Base-by-base conservation (phyloP, 2,797 vertebrate genomes). In the Parauchenoglanis ngamensis region DNA sequence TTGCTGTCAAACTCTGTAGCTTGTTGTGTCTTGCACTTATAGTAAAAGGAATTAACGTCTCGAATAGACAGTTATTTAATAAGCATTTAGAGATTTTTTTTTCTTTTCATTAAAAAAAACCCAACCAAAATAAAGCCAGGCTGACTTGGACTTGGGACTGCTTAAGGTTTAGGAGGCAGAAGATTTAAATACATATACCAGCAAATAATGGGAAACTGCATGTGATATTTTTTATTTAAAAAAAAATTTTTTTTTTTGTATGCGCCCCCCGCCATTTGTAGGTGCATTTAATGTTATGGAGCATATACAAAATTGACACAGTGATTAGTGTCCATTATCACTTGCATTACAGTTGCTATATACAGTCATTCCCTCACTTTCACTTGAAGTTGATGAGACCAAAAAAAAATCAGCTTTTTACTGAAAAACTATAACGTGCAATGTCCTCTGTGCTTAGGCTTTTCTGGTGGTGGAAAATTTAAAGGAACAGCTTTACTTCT, bases 11-110 rank as follows among this genome's bases (percentile, higher is more conserved):
- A 56, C 13, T 83, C 25, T 19, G 67, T 52, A 21, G 82, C 90
- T 88, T 91, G 90, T 91, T 90, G 89, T 75, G 75, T 88, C 91
- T 90, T 92, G 90, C 77, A 82, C 15, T 85, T 59, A 85, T 86
- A 85, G 87, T 90, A 83, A 76, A 83, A 80, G 82, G 86, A 90
- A 86, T 86, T 84, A 88, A 81, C 46, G 73, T 87, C 88, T 83
- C 8, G 4, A 52, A 49, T 83, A 31, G 12, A 86, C 67, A 83
- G 86, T 89, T 89, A 88, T 91, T 91, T 89, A 87, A 72, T 90
- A 44, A 61, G 35, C 57, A n/a, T 86, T 90, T 78, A 89, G 70
- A 88, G 35, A 78, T 49, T 2, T 75, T 72, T 8, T 35, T 35
- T 40, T 6, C 6, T 35, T 31, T 25, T 4, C 0, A 25, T n/a